Evolutionary conservation across 2,113 vertebrate genomes (phyloP).

Genomic region (Amazona guildingii): DNA sequence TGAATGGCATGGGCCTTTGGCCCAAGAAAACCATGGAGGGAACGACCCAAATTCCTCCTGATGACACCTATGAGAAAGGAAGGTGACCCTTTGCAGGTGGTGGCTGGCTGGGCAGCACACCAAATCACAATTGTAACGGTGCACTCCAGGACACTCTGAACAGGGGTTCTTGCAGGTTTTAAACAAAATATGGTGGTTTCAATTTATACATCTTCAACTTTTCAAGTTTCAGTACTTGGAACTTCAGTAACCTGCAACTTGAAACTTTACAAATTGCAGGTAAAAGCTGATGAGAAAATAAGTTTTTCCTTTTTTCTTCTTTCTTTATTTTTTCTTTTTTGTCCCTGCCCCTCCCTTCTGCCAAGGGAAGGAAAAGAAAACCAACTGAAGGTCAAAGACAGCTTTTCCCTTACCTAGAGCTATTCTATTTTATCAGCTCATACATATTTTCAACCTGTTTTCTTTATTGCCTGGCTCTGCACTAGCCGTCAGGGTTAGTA

Average conservation of each 20-base stretch:
- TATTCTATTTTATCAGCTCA: neutral
- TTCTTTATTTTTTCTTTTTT: neutral
- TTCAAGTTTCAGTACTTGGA: neutral
- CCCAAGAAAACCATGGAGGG: neutral
- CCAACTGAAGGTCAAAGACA: neutral
- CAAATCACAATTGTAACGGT: neutral
- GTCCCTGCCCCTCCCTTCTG: neutral
- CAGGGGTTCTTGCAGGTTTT: neutral
- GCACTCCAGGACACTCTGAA: neutral
- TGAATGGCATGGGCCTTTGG: neutral
- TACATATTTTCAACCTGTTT: neutral
- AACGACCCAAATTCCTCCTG: neutral
- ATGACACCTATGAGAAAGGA: neutral
- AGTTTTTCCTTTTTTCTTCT: neutral
- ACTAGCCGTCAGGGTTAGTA: neutral
- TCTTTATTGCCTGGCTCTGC: neutral
- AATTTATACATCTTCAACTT: neutral
- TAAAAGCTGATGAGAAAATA: neutral
- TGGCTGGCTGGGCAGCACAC: neutral
- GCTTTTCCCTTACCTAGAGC: neutral
- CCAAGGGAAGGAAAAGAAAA: slow-evolving; percentile 3
- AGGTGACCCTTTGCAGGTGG: neutral
- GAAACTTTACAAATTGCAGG: neutral
- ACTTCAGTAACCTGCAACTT: neutral
- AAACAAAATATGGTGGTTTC: neutral